Evolutionary conservation across 2,113 vertebrate genomes (phyloP).

Genomic region (Cricetomys ansorgei): DNA sequence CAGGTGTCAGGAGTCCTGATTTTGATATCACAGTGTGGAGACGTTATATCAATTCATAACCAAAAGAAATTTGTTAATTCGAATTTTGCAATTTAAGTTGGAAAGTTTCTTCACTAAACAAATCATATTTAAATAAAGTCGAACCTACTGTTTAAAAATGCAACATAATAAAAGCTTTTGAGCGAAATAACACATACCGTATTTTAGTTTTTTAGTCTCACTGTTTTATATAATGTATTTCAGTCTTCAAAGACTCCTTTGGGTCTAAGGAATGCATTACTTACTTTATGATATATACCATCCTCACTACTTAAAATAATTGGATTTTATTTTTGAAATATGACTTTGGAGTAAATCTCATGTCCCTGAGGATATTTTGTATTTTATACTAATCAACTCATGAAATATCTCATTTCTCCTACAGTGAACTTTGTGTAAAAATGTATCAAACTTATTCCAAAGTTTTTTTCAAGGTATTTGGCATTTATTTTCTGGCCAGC

Average conservation of each 20-base stretch:
- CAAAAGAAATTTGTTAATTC: conserved; percentile 30
- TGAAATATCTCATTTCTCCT: conserved; percentile 67
- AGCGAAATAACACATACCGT: conserved; percentile 51
- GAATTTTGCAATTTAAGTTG: conserved; percentile 32
- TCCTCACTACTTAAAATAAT: conserved; percentile 68
- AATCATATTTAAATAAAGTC: conserved; percentile 65
- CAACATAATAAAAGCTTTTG: conserved; percentile 37
- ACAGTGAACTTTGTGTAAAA: conserved; percentile 63
- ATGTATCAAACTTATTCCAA: not conserved
- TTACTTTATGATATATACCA: conserved; percentile 6
- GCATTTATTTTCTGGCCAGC: conserved; percentile 28
- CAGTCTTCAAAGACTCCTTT: conserved; percentile 55
- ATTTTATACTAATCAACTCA: conserved; percentile 53
- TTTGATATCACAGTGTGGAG: not conserved
- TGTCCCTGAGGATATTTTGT: conserved; percentile 59
- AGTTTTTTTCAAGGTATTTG: conserved; percentile 35
- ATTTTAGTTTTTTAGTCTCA: conserved; percentile 74
- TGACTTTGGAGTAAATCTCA: conserved; percentile 48
- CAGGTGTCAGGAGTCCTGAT: not conserved
- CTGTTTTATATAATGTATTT: conserved; percentile 64
- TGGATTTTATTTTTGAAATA: conserved; percentile 68
- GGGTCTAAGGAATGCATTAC: not conserved
- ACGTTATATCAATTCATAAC: conserved; percentile 8
- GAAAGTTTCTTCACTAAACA: conserved; percentile 20
- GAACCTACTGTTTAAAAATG: conserved; percentile 51